Evolutionary conservation across 1,140 invertebrate species (phyloP), one percentile per base, ranked within the genome.

Genomic region (Aphidius ervi): DNA sequence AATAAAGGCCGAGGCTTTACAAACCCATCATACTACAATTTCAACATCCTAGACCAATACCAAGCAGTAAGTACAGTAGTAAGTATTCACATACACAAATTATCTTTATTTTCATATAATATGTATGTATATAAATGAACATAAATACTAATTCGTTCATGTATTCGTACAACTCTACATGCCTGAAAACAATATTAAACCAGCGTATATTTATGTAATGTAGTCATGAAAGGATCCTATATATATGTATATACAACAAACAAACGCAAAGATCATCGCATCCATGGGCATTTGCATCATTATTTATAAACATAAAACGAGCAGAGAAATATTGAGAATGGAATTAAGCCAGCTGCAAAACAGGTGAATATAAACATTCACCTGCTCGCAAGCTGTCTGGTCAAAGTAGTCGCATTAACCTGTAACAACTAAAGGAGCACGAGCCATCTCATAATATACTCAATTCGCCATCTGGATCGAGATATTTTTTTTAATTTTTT

Each of bases 321-420:
- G 2, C 23, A 31, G 23, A 31, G 23, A 46, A n/a, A 47, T 49
- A 39, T 46, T 48, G 46, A 47, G 52, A 61, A 7, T 61, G 55
- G 49, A 60, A 31, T 31, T 2, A 31, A 31, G 68, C 68, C 76
- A 77, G 74, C 65, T 77, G 76, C 70, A 46, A 69, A 66, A 72
- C 76, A 78, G 76, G 74, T 76, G 74, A 66, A 62, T 59, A 71
- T 10, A 31, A 31, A 31, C 23, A 8, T 68, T 70, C 76, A 78
- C 76, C 76, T 78, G 76, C 68, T 61, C 63, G 68, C 73, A 78
- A 76, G 71, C 74, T 76, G 75, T 69, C 55, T 46, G 61, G 46
- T 63, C 67, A 67, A 31, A 31, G 23, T 31, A 31, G 23, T 31
- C 4, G 16, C 0, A 16, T 16, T 16, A 16, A 16, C 16, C 16